phyloP scores from a whole-genome alignment of 1,140 invertebrate species.

The Panagrolaimus sp. region DNA sequence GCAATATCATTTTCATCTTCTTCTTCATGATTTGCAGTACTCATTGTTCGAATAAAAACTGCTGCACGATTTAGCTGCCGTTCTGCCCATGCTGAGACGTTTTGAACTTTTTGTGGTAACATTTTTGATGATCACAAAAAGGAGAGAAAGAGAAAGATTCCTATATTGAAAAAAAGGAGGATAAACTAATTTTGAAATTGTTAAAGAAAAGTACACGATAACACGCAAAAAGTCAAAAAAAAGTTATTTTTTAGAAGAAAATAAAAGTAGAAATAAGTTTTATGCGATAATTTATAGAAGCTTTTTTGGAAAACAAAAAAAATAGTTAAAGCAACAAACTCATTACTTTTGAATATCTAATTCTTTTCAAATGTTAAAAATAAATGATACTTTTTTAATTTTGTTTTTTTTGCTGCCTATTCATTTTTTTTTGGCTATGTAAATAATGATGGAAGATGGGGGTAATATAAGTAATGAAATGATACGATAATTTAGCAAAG shows the following conservation, averaged over 20 bases:
- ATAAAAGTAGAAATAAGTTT: no score
- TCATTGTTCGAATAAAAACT: constrained; percentile 39
- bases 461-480: no score
- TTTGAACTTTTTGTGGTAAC: constrained; percentile 21
- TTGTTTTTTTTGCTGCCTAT: no score
- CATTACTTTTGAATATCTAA: no score
- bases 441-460: background rate
- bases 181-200: background rate
- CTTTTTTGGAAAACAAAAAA: no score
- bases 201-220: background rate
- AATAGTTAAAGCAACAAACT: no score
- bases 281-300: no score
- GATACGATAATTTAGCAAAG: background rate
- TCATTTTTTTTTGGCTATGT: background rate
- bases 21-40: constrained; percentile 5
- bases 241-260: background rate
- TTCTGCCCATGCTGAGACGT: constrained; percentile 42
- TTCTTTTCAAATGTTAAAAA: no score
- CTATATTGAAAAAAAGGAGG: no score
- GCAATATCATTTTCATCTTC: constrained; percentile 23
- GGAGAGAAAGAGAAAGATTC: background rate
- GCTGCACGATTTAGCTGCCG: constrained; percentile 36
- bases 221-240: background rate
- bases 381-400: no score
- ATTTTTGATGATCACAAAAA: background rate